Base-by-base conservation (phyloP, 2,888 invertebrate species). In the Pseudococcus longispinus region DNA sequence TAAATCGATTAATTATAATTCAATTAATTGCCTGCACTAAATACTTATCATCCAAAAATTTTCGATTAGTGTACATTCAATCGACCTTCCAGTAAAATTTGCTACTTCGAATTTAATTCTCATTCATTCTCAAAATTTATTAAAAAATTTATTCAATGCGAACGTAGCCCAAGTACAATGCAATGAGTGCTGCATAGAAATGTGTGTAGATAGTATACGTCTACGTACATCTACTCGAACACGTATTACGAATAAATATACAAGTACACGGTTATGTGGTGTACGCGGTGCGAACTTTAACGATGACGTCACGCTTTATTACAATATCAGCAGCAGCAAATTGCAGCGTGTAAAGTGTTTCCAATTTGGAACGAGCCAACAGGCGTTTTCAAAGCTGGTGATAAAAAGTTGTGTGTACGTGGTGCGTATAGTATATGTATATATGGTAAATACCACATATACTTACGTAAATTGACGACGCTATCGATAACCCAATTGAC, bases 231-330 rank as follows among this genome's bases (percentile, higher is more conserved):
- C 13, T 23, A 60, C 9, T 20, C 9, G 23, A 9, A 60, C n/a
- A 60, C 60, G 9, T 23, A 60, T 23, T 60, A 23, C 60, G 11
- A 51, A n/a, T n/a, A n/a, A 2, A 51, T n/a, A 51, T 60, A 23
- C n/a, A n/a, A 37, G 0, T 23, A 60, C 60, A 32, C 18, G 8
- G 29, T 2, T 18, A 18, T 29, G 15, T 29, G 29, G 13, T 13
- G 29, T 77, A n/a, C 2, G 77, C 6, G 13, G 5, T 37, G 74
- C 74, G 18, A 74, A 42, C 42, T n/a, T 80, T 42, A 20, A 80
- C n/a, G 32, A 80, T 80, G 77, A 80, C 77, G 77, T 80, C 77
- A 80, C 26, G 32, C 20, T 80, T 80, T 80, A 42, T 80, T 80
- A 80, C 77, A 80, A 80, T 80, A 18, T 80, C 9, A 77, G 42